Base-by-base conservation (phyloP, 1,140 invertebrate species). In the Brachionus rubens region DNA sequence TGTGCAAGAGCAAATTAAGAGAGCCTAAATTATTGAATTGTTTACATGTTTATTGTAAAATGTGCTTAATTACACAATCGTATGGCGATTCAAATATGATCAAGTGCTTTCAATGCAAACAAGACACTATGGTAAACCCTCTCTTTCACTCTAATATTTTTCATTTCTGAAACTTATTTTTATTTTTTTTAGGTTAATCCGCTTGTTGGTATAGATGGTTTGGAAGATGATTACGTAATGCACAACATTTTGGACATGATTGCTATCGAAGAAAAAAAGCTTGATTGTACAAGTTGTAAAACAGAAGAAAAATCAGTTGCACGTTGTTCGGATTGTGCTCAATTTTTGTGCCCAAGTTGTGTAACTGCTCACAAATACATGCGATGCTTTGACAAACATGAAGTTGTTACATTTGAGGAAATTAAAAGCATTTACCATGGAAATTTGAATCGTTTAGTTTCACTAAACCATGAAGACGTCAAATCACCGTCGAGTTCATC, bases 331-430 rank as follows among this genome's bases (percentile, higher is more conserved):
- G 92, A 94, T 82, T 96, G 93, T 85, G 92, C 92, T 79, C 94
- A 93, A 85, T 92, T 94, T 81, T 87, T 96, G 14, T 96, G 94
- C 85, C 89, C 90, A 21, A 92, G 93, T 82, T 97, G 94, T 85
- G 92, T 94, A 78, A 92, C 91, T 28, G 94, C 93, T 52, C 94
- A 97, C 84, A 90, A 93, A 82, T 87, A 86, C 77, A 96, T 96
- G 93, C 88, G 92, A 52, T 94, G 92, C 84, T 95, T 95, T 83
- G 92, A 95, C 83, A 92, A 91, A 79, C 93, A 96, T 77, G 82
- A 83, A 80, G 86, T 86, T 16, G 68, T 72, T n/a, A 72, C 48
- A 52, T 72, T 72, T n/a, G 68, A 72, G 5, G 68, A 72, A 10
- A 72, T 72, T 5, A 72, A 50, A 30, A n/a, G n/a, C 6, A 9